Conservation (phyloP, 1,140 invertebrate species). For the Macrosteles quadrilineatus region DNA sequence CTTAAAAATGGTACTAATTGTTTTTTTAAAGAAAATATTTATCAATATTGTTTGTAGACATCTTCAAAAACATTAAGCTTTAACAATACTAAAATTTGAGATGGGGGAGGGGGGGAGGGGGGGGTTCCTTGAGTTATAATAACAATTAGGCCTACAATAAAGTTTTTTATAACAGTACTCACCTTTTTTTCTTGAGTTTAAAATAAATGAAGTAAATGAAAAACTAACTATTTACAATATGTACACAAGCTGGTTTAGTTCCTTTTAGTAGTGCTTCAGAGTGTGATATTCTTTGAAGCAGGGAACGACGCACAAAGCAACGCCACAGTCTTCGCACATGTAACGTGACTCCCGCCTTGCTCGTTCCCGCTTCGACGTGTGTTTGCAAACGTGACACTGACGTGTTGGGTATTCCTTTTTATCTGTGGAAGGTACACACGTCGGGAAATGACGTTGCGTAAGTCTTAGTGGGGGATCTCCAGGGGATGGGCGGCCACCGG, state of each 20-base stretch:
- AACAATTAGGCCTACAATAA: too few species aligned
- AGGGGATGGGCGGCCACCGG: not conserved
- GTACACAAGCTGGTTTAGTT: not conserved
- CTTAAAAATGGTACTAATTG: not conserved
- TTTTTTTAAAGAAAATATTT: too few species aligned
- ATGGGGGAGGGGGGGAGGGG: too few species aligned
- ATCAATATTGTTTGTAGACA: too few species aligned
- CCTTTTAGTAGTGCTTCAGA: conserved; percentile 12
- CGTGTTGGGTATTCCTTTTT: not conserved
- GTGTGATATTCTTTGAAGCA: conserved; percentile 16
- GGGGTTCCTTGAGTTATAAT: too few species aligned
- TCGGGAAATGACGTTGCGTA: not conserved
- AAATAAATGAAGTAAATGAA: not conserved
- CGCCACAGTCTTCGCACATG: conserved; percentile 15
- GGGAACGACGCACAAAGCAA: conserved; percentile 8
- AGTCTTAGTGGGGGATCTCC: not conserved
- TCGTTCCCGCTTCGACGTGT: not conserved
- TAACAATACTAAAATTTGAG: too few species aligned
- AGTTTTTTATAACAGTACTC: too few species aligned
- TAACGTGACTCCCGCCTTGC: conserved; percentile 9
- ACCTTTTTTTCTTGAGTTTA: not conserved
- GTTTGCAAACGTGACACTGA: not conserved
- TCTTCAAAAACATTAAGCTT: too few species aligned
- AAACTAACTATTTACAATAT: conserved; percentile 5
- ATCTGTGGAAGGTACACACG: not conserved